Base-by-base conservation (phyloP, 1,140 invertebrate genomes). In the Ephestia elutella region DNA sequence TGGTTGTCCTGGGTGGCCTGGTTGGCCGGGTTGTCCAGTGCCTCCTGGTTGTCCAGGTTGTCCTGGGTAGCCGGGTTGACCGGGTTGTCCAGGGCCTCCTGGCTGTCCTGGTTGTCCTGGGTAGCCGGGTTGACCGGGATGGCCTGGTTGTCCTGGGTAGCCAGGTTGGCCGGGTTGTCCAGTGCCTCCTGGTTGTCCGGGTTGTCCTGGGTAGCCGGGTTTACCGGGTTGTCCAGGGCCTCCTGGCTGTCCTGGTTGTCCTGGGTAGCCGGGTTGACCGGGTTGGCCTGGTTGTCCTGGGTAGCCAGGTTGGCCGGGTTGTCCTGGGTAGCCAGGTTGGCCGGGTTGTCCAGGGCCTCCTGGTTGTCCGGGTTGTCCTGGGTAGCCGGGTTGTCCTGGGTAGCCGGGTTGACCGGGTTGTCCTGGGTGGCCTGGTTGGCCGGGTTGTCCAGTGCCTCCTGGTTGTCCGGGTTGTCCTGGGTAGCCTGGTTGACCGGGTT, bases 341-440 rank as follows among this genome's bases (percentile, higher is more conserved):
- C 68, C 74, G 17, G 69, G 66, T 15, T 65, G 28, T 19, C 68
- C 65, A 5, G 67, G 65, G 32, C 61, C 50, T 30, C 71, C 72
- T 59, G 71, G 70, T 11, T 72, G 51, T 9, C 70, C 73, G 21
- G 64, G 67, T 35, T 65, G 38, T 17, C 65, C 70, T 54, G n/a
- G n/a, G n/a, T n/a, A n/a, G n/a, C 60, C 60, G 17, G 61, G 61
- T 9, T 58, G 25, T 4, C 57, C 56, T 28, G 61, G 61, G 1
- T 59, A 4, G 10, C 61, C 61, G 1, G 61, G 57, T 20, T 63
- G 61, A 5, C 56, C 61, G 0, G 61, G 61, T 7, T 20, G 1
- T 13, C 61, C 61, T 18, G 61, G 57, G 2, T 61, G n/a, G 49
- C 61, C 62, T 0, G 62, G 62, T 13, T 57, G 18, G 1, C 56